A percentile compares a stretch with the other conserved stretches of the same genome.
phyloP scores from a whole-genome alignment of 1,140 invertebrate genomes.

The Bicyclus anynana region DNA sequence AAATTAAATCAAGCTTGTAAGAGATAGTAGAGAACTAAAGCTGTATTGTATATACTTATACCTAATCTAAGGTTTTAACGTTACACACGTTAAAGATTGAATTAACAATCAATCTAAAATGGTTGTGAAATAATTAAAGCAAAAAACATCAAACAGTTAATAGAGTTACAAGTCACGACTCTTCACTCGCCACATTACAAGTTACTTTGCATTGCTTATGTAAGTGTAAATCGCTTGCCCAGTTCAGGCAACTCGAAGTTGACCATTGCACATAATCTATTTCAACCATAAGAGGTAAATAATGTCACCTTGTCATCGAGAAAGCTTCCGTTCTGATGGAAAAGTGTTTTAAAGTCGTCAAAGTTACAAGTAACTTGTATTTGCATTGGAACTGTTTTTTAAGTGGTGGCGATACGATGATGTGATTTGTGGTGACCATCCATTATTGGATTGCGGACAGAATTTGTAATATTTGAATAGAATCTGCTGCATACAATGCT shows the following conservation, averaged over 20 bases:
- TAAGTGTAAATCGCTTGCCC: slow-evolving; percentile 4
- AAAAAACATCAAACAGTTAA: too few species aligned
- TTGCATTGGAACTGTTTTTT: slow-evolving; percentile 8
- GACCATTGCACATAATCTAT: slow-evolving; percentile 12
- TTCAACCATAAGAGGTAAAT: slow-evolving; percentile 3
- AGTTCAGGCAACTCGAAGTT: not conserved
- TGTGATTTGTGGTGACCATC: too few species aligned
- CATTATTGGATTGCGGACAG: too few species aligned
- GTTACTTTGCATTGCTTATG: not conserved
- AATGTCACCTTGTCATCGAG: slow-evolving; percentile 7
- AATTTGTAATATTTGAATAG: too few species aligned
- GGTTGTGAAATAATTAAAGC: too few species aligned
- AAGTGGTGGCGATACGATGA: not conserved
- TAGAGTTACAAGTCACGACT: slow-evolving; percentile 3
- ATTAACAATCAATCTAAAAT: too few species aligned
- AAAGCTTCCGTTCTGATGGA: slow-evolving; percentile 12
- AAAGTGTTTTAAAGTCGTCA: slow-evolving; percentile 11
- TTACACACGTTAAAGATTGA: too few species aligned
- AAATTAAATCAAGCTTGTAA: too few species aligned
- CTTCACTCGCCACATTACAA: slow-evolving; percentile 1
- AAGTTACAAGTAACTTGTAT: slow-evolving; percentile 2
- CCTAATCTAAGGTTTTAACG: too few species aligned
- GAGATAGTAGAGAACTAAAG: too few species aligned
- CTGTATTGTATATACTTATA: too few species aligned
- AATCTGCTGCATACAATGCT: too few species aligned